Evolutionary conservation across 2,113 vertebrate genomes (phyloP), one percentile per base, ranked within the genome.

Genomic region (Corythornis vintsioides): DNA sequence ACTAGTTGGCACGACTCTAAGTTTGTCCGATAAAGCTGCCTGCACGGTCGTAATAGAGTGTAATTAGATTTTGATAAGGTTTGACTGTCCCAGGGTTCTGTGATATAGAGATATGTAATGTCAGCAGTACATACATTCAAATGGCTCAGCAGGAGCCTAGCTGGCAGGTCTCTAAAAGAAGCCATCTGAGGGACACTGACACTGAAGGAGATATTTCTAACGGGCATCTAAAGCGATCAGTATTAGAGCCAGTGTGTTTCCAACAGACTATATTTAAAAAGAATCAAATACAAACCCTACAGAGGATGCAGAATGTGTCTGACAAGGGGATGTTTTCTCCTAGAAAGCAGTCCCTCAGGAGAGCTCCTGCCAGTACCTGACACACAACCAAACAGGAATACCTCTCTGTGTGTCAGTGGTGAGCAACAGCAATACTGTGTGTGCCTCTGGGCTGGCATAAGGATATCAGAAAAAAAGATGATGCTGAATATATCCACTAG

Each of bases 1-100:
- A 47, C 67, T 95, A 70, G 91, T 43, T 74, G 57, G 56, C 17
- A 29, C 19, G 24, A 85, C 83, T 67, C 48, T 83, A 48, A 67
- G 35, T 52, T 83, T 78, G 69, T 48, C 69, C 86, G 93, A 83
- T 86, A 83, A 90, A 88, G 57, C 75, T 92, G 65, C 64, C 75
- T 86, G 60, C 31, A 7, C 64, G 56, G 42, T 15, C 91, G 67
- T 42, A 83, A 66, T 14, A 42, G 29, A 80, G 24, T 22, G 35
- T 52, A 78, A 84, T 81, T 77, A 59, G 66, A 55, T 87, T 85
- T 79, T 80, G 57, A 66, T 82, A 83, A 77, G 53, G 48, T 57
- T 92, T 87, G 45, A 15, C 47, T 92, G 92, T 75, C 56, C 55
- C 14, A 65, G 42, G 9, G 3, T 89, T 91, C 50, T 10, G 0